Evolutionary conservation across 2,888 invertebrate species (phyloP), one percentile per base, ranked within the genome.

Genomic region (Microchrysa polita): DNA sequence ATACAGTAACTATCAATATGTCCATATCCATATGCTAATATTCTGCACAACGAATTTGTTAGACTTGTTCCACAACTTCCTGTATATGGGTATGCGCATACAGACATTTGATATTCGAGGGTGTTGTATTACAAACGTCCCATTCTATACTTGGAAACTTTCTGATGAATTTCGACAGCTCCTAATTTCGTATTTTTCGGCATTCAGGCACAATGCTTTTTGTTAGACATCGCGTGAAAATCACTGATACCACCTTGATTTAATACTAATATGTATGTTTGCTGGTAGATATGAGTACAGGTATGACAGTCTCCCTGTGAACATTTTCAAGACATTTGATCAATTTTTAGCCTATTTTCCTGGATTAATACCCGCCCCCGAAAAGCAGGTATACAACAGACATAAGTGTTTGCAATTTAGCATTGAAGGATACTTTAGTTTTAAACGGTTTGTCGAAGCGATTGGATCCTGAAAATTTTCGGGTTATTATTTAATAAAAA

Each of bases 151-250:
- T 34, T 18, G 16, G 61, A 42, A 20, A 61, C 34, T 40, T 40
- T 7, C 48, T 16, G 61, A 48, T n/a, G 14, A 48, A 48, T 22
- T 22, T n/a, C 18, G 44, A 48, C 65, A 48, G 48, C 9, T 44
- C 34, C 22, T 65, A 65, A 65, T 65, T 65, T 40, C 61, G 1
- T 22, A 7, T n/a, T 22, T 48, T 16, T 10, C 9, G 27, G 27
- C 27, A 34, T 34, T 5, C 27, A 7, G 48, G 63, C 44, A 22
- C 12, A 65, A 65, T 34, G 14, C 65, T 14, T 65, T 34, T 65
- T 65, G 42, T 18, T 42, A 69, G 55, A 55, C 20, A 69, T 69
- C 55, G 69, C 69, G 69, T 69, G 69, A 69, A 69, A 69, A 69
- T 69, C 55, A 69, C 40, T 55, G 65, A 65, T 65, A 65, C 48